Conservation (phyloP, 2,888 invertebrate genomes). For the Peribatodes rhomboidaria region DNA sequence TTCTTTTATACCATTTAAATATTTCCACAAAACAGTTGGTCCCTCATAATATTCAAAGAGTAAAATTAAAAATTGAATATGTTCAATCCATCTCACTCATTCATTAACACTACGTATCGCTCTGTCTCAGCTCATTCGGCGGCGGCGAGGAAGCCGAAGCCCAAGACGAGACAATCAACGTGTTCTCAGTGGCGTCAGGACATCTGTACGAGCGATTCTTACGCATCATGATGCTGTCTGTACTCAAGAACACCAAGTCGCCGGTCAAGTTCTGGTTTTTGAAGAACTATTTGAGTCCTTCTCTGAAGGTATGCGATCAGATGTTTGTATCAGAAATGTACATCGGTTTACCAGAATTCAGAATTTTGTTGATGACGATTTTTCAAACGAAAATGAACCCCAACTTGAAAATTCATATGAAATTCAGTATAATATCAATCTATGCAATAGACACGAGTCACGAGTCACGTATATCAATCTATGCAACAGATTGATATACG, state of each 20-base stretch:
- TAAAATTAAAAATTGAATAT: not conserved
- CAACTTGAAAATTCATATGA: too few relatives aligned
- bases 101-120: not conserved
- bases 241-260: constrained; percentile 97
- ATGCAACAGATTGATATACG: too few relatives aligned
- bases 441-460: too few relatives aligned
- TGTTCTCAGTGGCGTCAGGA: constrained; percentile 99
- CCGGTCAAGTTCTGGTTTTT: constrained; percentile 99
- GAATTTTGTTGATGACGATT: too few relatives aligned
- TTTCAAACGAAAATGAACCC: too few relatives aligned
- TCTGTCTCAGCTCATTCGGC: constrained; percentile 82
- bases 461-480: too few relatives aligned
- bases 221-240: constrained; percentile 99
- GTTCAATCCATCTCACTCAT: not conserved
- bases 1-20: too few relatives aligned
- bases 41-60: too few relatives aligned
- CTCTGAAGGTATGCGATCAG: constrained; percentile 90
- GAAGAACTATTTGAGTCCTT: constrained; percentile 99
- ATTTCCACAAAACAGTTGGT: too few relatives aligned
- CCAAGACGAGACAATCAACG: constrained; percentile 94
- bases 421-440: too few relatives aligned
- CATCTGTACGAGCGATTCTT: constrained; percentile 98
- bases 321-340: not conserved
- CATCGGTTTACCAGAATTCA: not conserved
- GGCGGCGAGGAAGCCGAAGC: constrained; percentile 87